Percentiles rank a stretch among this genome's conserved stretches.
Conservation (phyloP, 2,113 vertebrate genomes). For the Enhydra lutris region DNA sequence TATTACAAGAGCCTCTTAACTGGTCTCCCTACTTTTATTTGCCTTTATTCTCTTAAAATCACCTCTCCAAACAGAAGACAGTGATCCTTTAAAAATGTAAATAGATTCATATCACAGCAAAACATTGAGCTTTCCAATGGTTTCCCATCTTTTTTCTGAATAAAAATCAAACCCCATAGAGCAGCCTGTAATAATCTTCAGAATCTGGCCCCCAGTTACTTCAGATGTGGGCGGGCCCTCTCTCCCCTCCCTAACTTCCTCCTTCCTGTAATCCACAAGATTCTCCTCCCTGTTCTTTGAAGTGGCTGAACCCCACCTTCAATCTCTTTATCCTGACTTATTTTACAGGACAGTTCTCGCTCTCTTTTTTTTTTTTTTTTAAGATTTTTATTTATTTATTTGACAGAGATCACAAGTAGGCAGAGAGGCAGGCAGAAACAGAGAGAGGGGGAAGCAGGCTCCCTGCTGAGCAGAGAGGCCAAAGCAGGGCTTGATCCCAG, state of each 20-base stretch:
- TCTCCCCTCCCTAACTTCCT: neutral
- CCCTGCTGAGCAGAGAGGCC: no score
- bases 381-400: no score
- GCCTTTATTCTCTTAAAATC: neutral
- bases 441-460: no score
- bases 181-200: neutral
- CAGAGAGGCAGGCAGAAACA: no score
- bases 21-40: conserved; percentile 6
- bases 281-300: neutral
- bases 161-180: neutral
- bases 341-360: neutral
- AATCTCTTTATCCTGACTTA: neutral
- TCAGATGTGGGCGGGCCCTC: neutral
- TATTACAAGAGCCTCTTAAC: neutral
- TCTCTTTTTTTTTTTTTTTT: no score
- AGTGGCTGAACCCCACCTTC: neutral
- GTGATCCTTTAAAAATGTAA: neutral
- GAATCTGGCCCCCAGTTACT: neutral
- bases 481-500: no score
- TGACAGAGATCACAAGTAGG: no score
- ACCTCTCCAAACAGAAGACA: neutral
- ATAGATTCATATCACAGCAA: neutral
- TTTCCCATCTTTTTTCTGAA: neutral
- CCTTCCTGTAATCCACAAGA: neutral
- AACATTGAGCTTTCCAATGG: neutral